These are phyloP conservation scores for Cricetomys ansorgei DNA, from an alignment of 2,113 vertebrate species.

Conservation along the genomic window DNA sequence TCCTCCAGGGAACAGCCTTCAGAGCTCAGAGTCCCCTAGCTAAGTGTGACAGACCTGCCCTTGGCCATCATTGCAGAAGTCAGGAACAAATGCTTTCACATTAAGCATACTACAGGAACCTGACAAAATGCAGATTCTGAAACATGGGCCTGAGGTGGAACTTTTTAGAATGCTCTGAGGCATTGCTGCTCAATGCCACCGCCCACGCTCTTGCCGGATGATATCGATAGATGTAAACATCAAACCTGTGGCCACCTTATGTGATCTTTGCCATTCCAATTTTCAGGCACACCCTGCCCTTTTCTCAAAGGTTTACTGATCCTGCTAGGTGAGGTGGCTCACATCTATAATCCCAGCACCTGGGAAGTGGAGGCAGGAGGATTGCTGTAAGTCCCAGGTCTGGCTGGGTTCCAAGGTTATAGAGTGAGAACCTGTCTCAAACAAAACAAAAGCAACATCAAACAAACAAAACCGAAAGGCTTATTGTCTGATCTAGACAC, in stretches of 20 bases:
- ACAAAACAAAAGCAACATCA: neutral
- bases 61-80: neutral
- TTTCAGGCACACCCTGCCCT: neutral
- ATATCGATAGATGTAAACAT: no score
- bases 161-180: neutral
- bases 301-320: neutral
- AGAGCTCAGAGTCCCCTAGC: neutral
- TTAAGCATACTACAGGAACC: neutral
- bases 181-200: no score
- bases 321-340: neutral
- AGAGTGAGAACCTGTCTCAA: neutral
- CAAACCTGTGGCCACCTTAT: rapidly evolving
- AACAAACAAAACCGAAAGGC: neutral
- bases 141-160: no score
- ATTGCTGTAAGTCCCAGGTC: neutral
- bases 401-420: neutral
- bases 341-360: neutral
- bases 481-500: neutral
- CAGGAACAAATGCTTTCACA: neutral
- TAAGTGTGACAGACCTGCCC: rapidly evolving
- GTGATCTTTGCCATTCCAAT: rapidly evolving
- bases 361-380: neutral
- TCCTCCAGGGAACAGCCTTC: neutral
- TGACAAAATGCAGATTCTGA: neutral
- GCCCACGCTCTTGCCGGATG: neutral